phyloP scores from a whole-genome alignment of 2,888 invertebrate species.

The Boloria selene region DNA sequence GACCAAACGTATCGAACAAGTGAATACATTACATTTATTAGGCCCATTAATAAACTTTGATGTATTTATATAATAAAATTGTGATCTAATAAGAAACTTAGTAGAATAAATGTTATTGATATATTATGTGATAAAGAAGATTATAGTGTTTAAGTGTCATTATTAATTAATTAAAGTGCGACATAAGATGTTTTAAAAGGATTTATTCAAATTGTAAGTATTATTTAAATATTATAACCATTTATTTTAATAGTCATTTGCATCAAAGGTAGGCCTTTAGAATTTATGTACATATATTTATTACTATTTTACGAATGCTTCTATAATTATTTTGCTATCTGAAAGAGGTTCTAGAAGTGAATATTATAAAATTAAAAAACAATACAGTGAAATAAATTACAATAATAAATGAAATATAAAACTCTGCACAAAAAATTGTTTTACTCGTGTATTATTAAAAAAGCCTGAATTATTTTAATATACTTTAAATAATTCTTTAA shows the following conservation, averaged over 20 bases:
- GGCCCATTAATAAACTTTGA: constrained; percentile 48
- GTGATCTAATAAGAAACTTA: constrained; percentile 72
- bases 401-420: no score
- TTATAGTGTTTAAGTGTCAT: constrained; percentile 69
- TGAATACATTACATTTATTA: constrained; percentile 64
- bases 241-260: not conserved
- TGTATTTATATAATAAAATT: constrained; percentile 35
- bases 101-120: constrained; percentile 58
- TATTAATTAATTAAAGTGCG: constrained; percentile 60
- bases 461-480: no score
- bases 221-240: constrained; percentile 32
- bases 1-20: constrained; percentile 78
- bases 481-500: not conserved
- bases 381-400: no score
- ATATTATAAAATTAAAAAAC: no score
- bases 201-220: constrained; percentile 69
- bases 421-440: no score
- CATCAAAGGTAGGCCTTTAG: no score
- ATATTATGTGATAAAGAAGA: constrained; percentile 62
- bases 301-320: no score
- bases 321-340: no score
- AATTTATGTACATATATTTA: no score
- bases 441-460: no score
- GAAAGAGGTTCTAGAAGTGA: no score
- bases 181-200: constrained; percentile 55